These are phyloP conservation scores for Therioaphis trifolii DNA, from an alignment of 2,888 invertebrate genomes.

Conservation along the genomic window DNA sequence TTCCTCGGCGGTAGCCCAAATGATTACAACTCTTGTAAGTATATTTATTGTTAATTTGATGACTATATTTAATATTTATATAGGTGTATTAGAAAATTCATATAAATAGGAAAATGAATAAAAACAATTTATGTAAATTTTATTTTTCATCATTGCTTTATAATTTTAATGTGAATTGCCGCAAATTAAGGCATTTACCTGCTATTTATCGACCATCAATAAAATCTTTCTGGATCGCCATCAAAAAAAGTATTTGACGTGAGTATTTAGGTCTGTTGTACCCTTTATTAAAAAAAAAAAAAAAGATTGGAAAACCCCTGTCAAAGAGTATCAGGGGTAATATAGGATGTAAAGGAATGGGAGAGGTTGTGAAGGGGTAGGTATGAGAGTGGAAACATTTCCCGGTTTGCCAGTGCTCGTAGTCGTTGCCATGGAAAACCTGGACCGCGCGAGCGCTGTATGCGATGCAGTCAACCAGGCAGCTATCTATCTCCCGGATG, in stretches of 20 bases:
- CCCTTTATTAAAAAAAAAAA: constrained; percentile 60
- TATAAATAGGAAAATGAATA: no score
- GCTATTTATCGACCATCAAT: constrained; percentile 27
- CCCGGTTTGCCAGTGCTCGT: constrained; percentile 29
- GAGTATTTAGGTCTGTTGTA: constrained; percentile 25
- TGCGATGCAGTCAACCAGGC: constrained; percentile 39
- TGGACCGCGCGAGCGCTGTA: constrained; percentile 44
- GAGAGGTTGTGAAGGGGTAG: constrained; percentile 48
- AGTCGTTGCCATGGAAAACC: constrained; percentile 60
- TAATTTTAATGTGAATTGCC: no score
- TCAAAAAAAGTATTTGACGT: constrained; percentile 41
- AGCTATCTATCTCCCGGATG: constrained; percentile 45
- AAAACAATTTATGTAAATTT: no score
- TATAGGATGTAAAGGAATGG: constrained; percentile 53
- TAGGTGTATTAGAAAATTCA: no score
- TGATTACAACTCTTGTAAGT: constrained; percentile 68
- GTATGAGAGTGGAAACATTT: constrained; percentile 56
- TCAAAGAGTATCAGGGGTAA: constrained; percentile 53
- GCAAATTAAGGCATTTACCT: neutral
- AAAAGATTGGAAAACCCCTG: constrained; percentile 53
- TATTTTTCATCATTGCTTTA: no score
- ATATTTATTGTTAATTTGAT: neutral
- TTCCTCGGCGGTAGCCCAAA: constrained; percentile 87
- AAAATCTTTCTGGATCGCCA: neutral
- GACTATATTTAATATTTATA: no score